A percentile compares a stretch with the other conserved stretches of the same genome.
phyloP scores from a whole-genome alignment of 1,140 invertebrate species.

The Gerris buenoi region DNA sequence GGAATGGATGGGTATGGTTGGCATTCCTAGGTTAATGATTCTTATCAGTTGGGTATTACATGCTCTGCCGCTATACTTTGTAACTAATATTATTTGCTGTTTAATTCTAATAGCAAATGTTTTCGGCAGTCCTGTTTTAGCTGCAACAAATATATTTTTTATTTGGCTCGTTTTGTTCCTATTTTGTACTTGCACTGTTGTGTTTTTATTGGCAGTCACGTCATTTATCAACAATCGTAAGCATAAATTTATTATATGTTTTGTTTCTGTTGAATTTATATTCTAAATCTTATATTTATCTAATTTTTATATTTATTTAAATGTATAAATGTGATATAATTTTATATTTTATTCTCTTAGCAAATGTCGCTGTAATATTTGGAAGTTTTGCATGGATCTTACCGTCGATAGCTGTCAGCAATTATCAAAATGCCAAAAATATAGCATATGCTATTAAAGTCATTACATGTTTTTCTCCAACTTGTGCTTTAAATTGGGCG shows the following conservation, averaged over 20 bases:
- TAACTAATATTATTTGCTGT: neutral
- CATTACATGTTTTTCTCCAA: neutral
- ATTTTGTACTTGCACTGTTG: neutral
- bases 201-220: neutral
- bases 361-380: neutral
- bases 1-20: constrained; percentile 1
- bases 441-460: neutral
- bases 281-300: neutral
- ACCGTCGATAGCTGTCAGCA: neutral
- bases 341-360: neutral
- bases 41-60: neutral
- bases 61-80: neutral
- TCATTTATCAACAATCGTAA: constrained; percentile 1
- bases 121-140: neutral
- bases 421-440: neutral
- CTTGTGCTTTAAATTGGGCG: neutral
- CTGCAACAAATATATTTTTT: neutral
- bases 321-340: neutral
- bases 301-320: neutral
- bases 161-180: neutral
- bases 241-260: neutral
- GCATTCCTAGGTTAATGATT: neutral
- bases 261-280: no score
- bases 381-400: neutral
- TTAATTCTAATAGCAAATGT: neutral